Percentiles rank a stretch among this genome's conserved stretches.
Evolutionary conservation across 2,113 vertebrate species (phyloP).

Genomic region (Pteropus alecto): DNA sequence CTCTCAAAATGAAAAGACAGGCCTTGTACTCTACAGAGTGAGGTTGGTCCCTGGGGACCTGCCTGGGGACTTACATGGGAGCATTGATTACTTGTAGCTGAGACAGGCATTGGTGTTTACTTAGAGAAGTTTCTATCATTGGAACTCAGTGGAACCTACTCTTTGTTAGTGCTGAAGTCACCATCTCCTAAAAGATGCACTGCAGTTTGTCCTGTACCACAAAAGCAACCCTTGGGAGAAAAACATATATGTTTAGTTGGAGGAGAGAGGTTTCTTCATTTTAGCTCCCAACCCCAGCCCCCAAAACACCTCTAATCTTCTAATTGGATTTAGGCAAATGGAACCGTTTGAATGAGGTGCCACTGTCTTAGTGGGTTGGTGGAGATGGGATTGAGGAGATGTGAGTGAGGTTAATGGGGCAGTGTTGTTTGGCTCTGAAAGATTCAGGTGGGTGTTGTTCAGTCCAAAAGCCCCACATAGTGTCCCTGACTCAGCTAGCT

Average conservation of each 20-base stretch:
- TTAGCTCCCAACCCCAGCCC: too few species aligned
- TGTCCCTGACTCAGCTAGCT: background rate
- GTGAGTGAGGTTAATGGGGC: background rate
- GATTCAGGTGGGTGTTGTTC: background rate
- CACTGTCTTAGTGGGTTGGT: background rate
- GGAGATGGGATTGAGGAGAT: background rate
- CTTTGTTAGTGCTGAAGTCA: background rate
- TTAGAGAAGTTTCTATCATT: background rate
- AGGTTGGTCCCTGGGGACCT: background rate
- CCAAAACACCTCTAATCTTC: background rate
- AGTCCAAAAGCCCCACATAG: background rate
- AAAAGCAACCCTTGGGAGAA: background rate
- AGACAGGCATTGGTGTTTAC: background rate
- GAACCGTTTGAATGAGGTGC: background rate
- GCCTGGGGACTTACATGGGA: background rate
- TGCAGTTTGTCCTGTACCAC: background rate
- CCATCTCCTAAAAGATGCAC: background rate
- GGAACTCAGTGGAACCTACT: background rate
- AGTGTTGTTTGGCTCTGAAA: background rate
- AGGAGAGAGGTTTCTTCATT: background rate
- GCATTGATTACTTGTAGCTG: background rate
- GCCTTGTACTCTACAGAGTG: background rate
- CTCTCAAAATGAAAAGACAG: background rate
- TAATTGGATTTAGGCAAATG: background rate
- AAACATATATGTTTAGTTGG: background rate